phyloP scores from a whole-genome alignment of 1,140 invertebrate genomes.

The Archivesica marissinica region DNA sequence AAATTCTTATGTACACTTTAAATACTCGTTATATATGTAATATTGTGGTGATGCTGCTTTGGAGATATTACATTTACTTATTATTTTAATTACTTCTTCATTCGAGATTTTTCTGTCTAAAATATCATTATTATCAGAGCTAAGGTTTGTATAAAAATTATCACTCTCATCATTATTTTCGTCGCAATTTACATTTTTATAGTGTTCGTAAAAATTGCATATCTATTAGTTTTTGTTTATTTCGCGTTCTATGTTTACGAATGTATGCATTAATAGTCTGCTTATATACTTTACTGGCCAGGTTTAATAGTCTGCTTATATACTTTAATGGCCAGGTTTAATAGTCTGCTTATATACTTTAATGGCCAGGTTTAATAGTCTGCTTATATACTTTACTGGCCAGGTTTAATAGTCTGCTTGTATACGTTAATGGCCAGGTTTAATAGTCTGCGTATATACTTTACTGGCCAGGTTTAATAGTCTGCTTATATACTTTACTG shows the following conservation, averaged over 20 bases:
- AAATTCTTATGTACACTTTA: background rate
- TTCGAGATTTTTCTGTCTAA: background rate
- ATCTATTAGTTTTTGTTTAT: background rate
- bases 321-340: no score
- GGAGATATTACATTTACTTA: background rate
- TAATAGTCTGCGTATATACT: no score
- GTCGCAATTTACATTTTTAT: background rate
- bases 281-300: background rate
- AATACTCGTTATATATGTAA: slow-evolving; percentile 12
- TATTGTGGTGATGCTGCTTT: background rate
- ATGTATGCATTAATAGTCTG: background rate
- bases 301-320: no score
- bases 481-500: no score
- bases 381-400: no score
- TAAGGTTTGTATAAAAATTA: background rate
- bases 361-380: no score
- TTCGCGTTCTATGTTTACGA: background rate
- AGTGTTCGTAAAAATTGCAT: background rate
- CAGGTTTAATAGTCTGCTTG: no score
- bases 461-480: no score
- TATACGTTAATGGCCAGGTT: no score
- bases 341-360: no score
- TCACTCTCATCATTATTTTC: background rate
- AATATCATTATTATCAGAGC: background rate
- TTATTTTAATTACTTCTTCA: background rate